Evolutionary conservation across 2,888 invertebrate genomes (phyloP).

Genomic region (Thysanoteuthis rhombus): DNA sequence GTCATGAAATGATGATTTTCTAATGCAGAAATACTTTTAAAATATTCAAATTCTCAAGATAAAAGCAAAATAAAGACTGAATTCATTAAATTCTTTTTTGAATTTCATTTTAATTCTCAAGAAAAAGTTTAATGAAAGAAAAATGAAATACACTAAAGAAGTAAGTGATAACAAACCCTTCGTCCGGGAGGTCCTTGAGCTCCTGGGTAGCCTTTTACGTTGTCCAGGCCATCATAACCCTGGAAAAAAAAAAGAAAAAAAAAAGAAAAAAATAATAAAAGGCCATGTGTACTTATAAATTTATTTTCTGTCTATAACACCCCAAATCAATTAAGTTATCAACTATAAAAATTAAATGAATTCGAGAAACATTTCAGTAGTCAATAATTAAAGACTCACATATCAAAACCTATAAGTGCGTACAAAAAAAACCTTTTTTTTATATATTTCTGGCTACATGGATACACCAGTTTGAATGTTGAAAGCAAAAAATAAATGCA

Average conservation of each 20-base stretch:
- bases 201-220: constrained; percentile 53
- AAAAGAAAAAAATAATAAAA: not conserved
- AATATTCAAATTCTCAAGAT: not conserved
- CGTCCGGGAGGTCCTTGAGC: constrained; percentile 49
- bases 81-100: not conserved
- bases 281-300: not conserved
- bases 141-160: not conserved
- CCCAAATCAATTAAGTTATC: no score
- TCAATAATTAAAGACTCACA: no score
- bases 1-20: no score
- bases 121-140: not conserved
- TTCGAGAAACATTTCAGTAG: no score
- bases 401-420: no score
- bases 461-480: no score
- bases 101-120: not conserved
- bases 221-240: constrained; percentile 44
- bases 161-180: constrained; percentile 37
- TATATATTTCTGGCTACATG: no score
- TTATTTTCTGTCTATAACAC: no score
- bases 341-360: no score
- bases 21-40: not conserved
- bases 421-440: no score
- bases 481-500: not conserved
- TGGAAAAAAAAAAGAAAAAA: constrained; percentile 33
- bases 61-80: not conserved